Base-by-base conservation (phyloP, 2,888 invertebrate species). In the Halictus ligatus region DNA sequence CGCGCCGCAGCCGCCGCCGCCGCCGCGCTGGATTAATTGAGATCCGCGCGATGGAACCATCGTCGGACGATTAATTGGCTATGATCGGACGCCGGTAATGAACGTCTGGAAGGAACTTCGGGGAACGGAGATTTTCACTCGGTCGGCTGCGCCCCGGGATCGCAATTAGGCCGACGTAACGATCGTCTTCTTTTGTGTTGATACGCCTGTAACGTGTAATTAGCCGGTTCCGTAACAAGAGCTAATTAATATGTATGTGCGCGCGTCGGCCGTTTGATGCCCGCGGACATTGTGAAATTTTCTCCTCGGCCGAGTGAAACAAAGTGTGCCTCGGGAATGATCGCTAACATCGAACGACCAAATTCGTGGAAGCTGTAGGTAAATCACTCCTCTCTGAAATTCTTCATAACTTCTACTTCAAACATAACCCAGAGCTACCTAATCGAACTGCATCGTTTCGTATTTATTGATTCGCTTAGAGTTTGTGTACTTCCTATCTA, bases 21-120 rank as follows among this genome's bases (percentile, higher is more conserved):
- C 35, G n/a, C 58, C 29, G 8, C 64, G 21, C 58, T 18, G 54
- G 48, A 67, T 74, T 80, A 74, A 74, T 74, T 67, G 64, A 74
- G 73, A 80, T 74, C 35, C n/a, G 43, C 29, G 21, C 43, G 78
- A 67, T n/a, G 46, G 18, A 35, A 40, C 29, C 48, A 50, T 58
- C 58, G 46, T 21, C 4, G 60, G 18, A 18, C 78, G 67, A 72
- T 72, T 73, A n/a, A 72, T 72, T 29, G 69, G 78, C 71, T 40
- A 40, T 40, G 71, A 71, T 71, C 71, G 71, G 71, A n/a, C 43
- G 71, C 71, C 71, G 58, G 40, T 75, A 75, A 75, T 48, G 78
- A 25, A 71, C 71, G 71, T 71, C 71, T 43, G 43, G 71, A n/a
- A 35, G 71, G 71, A 71, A 71, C 29, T 75, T 75, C 76, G 60